A percentile compares a stretch with the other conserved stretches of the same genome.
These are phyloP conservation scores for Trissonchulus sp. DNA, from an alignment of 2,888 invertebrate genomes.

Conservation along the genomic window DNA sequence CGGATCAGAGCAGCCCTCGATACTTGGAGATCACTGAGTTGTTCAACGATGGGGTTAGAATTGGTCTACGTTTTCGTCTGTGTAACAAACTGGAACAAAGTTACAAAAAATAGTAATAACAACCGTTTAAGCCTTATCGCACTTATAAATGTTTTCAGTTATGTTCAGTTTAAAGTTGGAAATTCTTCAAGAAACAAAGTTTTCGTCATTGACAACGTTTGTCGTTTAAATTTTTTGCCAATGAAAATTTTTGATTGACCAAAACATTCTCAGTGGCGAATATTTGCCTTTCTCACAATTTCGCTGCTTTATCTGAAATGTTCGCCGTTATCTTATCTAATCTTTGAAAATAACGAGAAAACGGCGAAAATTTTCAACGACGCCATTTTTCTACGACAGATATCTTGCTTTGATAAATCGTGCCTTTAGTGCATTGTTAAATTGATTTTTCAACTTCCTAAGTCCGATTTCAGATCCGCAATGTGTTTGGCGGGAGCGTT, in stretches of 20 bases:
- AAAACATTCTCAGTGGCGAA: neutral
- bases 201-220: neutral
- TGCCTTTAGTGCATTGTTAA: too few species aligned
- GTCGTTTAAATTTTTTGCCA: neutral
- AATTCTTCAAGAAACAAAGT: too few species aligned
- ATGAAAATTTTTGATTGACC: neutral
- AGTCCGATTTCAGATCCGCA: conserved; percentile 13
- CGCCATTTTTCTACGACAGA: too few species aligned
- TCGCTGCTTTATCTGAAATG: neutral
- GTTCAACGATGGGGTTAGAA: neutral
- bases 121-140: too few species aligned
- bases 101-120: too few species aligned
- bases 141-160: too few species aligned
- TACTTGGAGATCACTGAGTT: neutral
- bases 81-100: too few species aligned
- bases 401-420: too few species aligned
- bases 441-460: too few species aligned
- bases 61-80: neutral
- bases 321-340: neutral
- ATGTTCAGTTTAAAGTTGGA: too few species aligned
- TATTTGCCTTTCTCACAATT: neutral
- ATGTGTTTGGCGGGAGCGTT: neutral
- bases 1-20: neutral
- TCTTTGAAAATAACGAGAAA: neutral
- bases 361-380: neutral